A percentile compares a stretch with the other conserved stretches of the same genome.
These are phyloP conservation scores for Pangasius mekongensis DNA, from an alignment of 2,797 vertebrate species.

Conservation along the genomic window DNA sequence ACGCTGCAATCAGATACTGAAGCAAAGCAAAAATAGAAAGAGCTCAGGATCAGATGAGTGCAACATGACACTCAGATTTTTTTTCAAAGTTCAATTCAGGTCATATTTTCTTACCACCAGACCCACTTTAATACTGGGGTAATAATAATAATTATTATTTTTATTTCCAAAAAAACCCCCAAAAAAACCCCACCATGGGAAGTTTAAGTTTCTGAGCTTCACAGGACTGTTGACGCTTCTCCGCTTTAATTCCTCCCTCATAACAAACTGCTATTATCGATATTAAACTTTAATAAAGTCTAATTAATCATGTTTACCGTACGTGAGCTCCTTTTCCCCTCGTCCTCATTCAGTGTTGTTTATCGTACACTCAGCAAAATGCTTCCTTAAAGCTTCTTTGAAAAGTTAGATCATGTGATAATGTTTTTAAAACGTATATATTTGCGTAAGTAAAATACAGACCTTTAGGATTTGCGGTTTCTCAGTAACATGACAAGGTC, in stretches of 20 bases:
- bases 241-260: neutral
- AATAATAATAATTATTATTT: neutral
- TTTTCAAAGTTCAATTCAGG: neutral
- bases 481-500: neutral
- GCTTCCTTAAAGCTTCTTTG: neutral
- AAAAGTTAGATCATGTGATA: neutral
- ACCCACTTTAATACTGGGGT: no score
- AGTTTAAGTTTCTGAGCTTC: neutral
- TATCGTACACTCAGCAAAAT: neutral
- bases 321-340: neutral
- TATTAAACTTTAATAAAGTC: neutral
- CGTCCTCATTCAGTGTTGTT: neutral
- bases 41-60: conserved; percentile 12
- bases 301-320: neutral
- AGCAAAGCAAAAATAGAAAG: conserved; percentile 17
- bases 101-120: neutral
- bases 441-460: neutral
- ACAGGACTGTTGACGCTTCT: neutral
- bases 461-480: neutral
- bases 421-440: neutral
- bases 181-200: neutral
- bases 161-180: neutral
- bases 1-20: neutral
- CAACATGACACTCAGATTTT: neutral
- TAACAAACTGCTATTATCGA: neutral